A percentile compares a stretch with the other conserved stretches of the same genome.
phyloP scores from a whole-genome alignment of 2,797 vertebrate genomes.

The Sebastes goodei region DNA sequence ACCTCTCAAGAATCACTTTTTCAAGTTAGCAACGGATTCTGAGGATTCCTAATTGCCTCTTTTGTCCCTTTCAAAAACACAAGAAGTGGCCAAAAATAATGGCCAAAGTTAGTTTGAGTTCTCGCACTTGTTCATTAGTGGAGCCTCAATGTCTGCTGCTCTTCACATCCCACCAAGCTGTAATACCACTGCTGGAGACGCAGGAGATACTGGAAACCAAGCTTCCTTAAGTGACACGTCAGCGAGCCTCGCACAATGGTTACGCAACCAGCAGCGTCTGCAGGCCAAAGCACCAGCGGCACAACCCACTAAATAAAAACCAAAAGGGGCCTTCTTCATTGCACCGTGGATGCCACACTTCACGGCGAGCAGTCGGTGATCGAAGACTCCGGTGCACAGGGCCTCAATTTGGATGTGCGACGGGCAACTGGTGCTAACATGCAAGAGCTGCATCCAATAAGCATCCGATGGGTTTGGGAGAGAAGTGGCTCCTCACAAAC shows the following conservation, averaged over 20 bases:
- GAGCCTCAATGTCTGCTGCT: constrained; percentile 75
- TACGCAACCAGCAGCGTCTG: constrained; percentile 60
- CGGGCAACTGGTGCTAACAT: constrained; percentile 70
- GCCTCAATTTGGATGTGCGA: constrained; percentile 52
- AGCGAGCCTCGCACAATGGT: constrained; percentile 61
- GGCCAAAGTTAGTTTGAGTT: constrained; percentile 56
- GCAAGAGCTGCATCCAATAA: constrained; percentile 76
- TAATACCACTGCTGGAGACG: constrained; percentile 68
- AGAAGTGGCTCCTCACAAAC: constrained; percentile 76
- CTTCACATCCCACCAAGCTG: constrained; percentile 63
- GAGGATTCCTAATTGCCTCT: constrained; percentile 53
- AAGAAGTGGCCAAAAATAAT: constrained; percentile 64
- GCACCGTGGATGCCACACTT: constrained; percentile 54
- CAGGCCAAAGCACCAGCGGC: constrained; percentile 63
- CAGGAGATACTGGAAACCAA: constrained; percentile 73
- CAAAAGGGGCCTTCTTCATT: constrained; percentile 49
- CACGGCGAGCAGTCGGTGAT: constrained; percentile 44
- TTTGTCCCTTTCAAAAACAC: constrained; percentile 68
- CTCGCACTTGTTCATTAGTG: constrained; percentile 73
- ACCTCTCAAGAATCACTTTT: constrained; percentile 50
- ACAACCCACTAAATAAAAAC: constrained; percentile 55
- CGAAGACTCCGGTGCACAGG: constrained; percentile 30
- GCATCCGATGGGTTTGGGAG: constrained; percentile 67
- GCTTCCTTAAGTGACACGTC: constrained; percentile 73
- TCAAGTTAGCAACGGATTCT: constrained; percentile 46